Conservation (phyloP, 2,113 vertebrate species). For the Rhabdornis inornatus region DNA sequence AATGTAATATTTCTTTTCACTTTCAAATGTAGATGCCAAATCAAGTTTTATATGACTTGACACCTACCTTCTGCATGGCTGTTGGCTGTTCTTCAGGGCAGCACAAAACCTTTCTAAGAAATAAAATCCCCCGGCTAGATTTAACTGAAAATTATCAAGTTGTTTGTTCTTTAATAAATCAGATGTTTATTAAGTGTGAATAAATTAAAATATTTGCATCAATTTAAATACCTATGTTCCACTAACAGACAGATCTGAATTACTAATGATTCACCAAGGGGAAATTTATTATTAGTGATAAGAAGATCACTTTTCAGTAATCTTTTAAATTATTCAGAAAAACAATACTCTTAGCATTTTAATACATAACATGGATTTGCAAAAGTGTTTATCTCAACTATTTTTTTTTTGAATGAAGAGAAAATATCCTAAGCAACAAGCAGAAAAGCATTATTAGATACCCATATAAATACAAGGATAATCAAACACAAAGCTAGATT, state of each 20-base stretch:
- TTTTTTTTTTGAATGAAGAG: not conserved
- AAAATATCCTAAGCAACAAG: not conserved
- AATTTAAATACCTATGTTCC: constrained; percentile 5
- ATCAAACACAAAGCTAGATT: not conserved
- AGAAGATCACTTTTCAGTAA: constrained; percentile 19
- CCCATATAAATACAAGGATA: not conserved
- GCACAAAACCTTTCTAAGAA: not conserved
- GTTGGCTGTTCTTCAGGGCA: not conserved
- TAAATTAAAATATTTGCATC: constrained; percentile 58
- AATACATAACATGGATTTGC: not conserved
- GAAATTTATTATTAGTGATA: constrained; percentile 27
- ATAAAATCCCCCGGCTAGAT: not conserved
- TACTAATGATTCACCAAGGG: constrained; percentile 19
- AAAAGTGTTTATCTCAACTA: not conserved
- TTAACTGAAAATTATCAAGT: not conserved
- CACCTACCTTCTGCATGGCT: not conserved
- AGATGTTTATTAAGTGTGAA: constrained; percentile 16
- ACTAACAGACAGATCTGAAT: constrained; percentile 7
- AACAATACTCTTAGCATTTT: not conserved
- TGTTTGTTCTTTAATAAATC: constrained; percentile 18
- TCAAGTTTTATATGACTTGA: not conserved
- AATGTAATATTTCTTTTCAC: not conserved
- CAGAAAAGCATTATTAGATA: not conserved
- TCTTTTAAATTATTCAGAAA: constrained; percentile 30
- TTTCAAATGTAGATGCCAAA: not conserved